Evolutionary conservation across 2,888 invertebrate genomes (phyloP).

Genomic region (Epistrophe eligans): DNA sequence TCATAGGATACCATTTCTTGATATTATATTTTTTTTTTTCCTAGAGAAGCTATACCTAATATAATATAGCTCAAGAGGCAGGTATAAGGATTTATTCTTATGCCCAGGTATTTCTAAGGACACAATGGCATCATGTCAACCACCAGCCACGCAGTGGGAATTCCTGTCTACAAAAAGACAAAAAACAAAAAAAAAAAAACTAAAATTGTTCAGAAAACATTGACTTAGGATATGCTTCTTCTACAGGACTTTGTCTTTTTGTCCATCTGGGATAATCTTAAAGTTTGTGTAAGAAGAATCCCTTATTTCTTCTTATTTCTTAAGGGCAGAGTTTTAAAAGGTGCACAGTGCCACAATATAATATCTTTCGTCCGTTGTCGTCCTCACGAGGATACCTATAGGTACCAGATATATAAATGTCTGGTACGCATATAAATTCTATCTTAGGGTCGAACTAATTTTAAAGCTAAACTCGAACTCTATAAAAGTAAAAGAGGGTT

Average conservation of each 20-base stretch:
- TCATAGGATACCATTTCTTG: constrained; percentile 24
- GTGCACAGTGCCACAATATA: constrained; percentile 22
- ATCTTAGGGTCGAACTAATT: constrained; percentile 55
- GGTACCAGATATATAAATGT: constrained; percentile 9
- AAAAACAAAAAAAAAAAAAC: background rate
- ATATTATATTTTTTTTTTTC: background rate
- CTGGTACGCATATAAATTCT: constrained; percentile 13
- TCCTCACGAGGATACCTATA: constrained; percentile 16
- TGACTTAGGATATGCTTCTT: constrained; percentile 29
- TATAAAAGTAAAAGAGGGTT: constrained; percentile 20
- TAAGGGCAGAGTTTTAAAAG: constrained; percentile 5
- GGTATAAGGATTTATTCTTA: background rate
- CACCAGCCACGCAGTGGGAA: constrained; percentile 31
- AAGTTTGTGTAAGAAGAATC: constrained; percentile 24
- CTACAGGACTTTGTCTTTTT: constrained; percentile 3
- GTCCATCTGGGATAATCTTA: constrained; percentile 32
- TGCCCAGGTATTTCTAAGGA: constrained; percentile 22
- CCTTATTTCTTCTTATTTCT: constrained; percentile 15
- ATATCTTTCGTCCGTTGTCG: background rate
- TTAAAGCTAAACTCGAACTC: constrained; percentile 26
- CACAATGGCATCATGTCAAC: constrained; percentile 35
- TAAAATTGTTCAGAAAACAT: constrained; percentile 7
- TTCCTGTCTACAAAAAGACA: constrained; percentile 8
- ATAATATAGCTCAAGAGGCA: background rate
- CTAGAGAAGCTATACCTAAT: background rate